Conservation (phyloP, 2,888 invertebrate genomes). For the Pantelozetes paolii region DNA sequence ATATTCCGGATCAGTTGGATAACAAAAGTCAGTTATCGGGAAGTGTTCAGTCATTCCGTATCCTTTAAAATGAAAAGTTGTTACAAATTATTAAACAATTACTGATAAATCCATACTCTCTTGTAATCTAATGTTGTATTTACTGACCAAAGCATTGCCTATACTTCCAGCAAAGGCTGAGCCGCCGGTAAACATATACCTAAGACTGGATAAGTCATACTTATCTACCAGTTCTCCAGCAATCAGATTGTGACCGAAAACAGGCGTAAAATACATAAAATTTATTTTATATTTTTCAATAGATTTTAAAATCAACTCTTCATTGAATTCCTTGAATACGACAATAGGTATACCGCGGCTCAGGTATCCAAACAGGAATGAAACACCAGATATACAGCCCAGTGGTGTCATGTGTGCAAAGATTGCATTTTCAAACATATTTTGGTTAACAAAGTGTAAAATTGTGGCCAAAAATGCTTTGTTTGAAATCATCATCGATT, state of each 20-base stretch:
- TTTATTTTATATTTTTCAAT: slow-evolving; percentile 13
- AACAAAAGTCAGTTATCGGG: neutral
- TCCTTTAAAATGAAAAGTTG: neutral
- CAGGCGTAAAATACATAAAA: neutral
- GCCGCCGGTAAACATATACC: neutral
- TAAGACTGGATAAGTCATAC: slow-evolving; percentile 16
- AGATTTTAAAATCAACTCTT: neutral
- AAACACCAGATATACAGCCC: neutral
- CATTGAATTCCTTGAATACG: neutral
- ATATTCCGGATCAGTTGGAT: neutral
- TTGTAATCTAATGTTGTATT: neutral
- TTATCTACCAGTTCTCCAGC: neutral
- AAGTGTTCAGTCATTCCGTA: slow-evolving; percentile 22
- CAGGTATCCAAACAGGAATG: neutral
- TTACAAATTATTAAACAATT: neutral
- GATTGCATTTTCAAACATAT: neutral
- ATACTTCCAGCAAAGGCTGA: neutral
- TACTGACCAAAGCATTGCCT: neutral
- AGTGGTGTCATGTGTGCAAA: neutral
- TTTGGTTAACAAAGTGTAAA: neutral
- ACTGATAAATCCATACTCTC: neutral
- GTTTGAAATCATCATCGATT: neutral
- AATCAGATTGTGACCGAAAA: neutral
- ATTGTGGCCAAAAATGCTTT: neutral
- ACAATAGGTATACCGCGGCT: neutral